These are phyloP conservation scores for Pongo abelii DNA, from an alignment of 2,113 vertebrate genomes.

Conservation along the genomic window DNA sequence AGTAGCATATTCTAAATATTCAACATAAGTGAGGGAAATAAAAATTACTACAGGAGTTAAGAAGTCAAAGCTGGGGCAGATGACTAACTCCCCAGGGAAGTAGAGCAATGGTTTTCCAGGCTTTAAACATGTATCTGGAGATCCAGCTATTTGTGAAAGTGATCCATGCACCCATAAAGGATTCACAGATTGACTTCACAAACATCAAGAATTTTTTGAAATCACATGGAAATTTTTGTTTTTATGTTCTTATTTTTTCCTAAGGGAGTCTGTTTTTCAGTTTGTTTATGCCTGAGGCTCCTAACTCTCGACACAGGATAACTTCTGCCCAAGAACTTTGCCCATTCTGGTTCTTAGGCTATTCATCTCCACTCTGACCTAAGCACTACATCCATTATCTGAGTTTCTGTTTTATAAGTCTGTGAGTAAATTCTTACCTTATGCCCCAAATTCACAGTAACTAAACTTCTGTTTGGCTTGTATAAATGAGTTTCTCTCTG, in stretches of 20 bases:
- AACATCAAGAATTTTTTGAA: not conserved
- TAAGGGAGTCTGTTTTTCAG: not conserved
- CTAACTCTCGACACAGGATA: not conserved
- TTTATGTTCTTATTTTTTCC: not conserved
- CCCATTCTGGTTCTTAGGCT: not conserved
- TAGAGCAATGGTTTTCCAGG: not conserved
- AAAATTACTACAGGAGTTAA: not conserved
- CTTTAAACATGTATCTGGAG: not conserved
- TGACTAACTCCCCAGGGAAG: not conserved
- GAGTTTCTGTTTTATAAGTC: not conserved
- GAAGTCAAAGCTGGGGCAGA: not conserved
- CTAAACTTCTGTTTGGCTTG: not conserved
- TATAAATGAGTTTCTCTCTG: not conserved
- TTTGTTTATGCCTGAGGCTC: not conserved
- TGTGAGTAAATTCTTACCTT: not conserved
- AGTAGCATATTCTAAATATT: not conserved
- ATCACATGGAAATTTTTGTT: not conserved
- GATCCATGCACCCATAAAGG: not conserved
- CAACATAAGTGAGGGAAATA: slow-evolving; percentile 15
- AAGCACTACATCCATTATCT: not conserved
- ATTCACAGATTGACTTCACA: not conserved
- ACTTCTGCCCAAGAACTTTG: not conserved
- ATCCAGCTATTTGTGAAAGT: not conserved
- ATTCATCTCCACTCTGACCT: not conserved
- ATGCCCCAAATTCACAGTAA: not conserved